Conservation (phyloP, 2,888 invertebrate species). For the Lingula anatina region DNA sequence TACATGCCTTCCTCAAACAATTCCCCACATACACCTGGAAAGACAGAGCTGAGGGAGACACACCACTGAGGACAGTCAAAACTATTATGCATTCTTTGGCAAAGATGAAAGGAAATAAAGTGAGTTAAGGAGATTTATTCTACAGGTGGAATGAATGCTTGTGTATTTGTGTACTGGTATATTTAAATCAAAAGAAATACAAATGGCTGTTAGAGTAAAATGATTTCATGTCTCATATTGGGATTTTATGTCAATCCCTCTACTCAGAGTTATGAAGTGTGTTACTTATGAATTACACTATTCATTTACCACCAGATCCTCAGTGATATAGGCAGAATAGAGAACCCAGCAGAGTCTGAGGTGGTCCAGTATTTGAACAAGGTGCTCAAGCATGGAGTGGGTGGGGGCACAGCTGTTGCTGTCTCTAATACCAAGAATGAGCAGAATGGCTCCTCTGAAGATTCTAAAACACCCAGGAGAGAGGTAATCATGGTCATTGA, state of each 20-base stretch:
- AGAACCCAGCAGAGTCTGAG: slow-evolving; percentile 72
- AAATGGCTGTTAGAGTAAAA: neutral
- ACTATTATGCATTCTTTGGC: slow-evolving; percentile 89
- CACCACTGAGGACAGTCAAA: slow-evolving; percentile 77
- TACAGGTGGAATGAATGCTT: no score
- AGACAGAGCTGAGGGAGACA: slow-evolving; percentile 73
- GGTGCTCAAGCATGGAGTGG: slow-evolving; percentile 28
- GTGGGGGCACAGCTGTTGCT: slow-evolving; percentile 4
- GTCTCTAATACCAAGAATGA: slow-evolving; percentile 18
- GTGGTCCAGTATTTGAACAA: slow-evolving; percentile 76
- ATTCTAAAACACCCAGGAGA: slow-evolving; percentile 18
- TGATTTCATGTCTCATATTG: neutral
- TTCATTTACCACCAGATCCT: slow-evolving; percentile 64
- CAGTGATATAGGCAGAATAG: slow-evolving; percentile 59
- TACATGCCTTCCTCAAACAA: slow-evolving; percentile 81
- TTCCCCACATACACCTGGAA: slow-evolving; percentile 87
- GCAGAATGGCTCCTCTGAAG: slow-evolving; percentile 12
- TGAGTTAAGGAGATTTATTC: slow-evolving; percentile 10
- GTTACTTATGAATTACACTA: neutral
- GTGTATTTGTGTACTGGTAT: no score
- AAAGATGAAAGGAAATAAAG: slow-evolving; percentile 75
- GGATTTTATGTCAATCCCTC: neutral
- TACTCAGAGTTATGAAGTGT: no score
- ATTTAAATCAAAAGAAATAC: no score
- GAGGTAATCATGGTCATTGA: no score